A percentile compares a stretch with the other conserved stretches of the same genome.
Conservation (phyloP, 2,888 invertebrate genomes). For the Aleiodes testaceus region DNA sequence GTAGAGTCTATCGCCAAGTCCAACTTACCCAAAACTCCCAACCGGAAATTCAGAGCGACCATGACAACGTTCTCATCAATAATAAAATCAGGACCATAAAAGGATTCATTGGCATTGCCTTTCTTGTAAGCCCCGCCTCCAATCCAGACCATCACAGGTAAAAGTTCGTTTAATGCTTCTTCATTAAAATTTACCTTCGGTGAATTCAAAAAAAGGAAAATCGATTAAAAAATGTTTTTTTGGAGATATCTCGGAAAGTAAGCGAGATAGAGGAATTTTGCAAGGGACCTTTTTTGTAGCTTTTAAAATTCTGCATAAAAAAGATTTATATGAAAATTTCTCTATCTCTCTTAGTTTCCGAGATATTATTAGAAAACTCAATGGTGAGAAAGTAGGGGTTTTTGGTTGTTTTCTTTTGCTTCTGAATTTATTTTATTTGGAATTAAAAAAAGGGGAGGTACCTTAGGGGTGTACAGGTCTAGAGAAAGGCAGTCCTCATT, state of each 20-base stretch:
- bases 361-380: neutral
- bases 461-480: conserved; percentile 51
- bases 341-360: neutral
- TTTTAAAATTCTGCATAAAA: no score
- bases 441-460: no score
- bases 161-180: neutral
- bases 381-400: no score
- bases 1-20: no score
- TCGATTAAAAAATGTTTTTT: no score
- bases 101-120: conserved; percentile 36
- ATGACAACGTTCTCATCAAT: conserved; percentile 56
- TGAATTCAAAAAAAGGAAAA: no score
- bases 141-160: conserved; percentile 53
- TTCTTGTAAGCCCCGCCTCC: conserved; percentile 46
- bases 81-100: conserved; percentile 57
- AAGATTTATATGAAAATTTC: no score
- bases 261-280: no score
- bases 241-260: no score
- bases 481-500: conserved; percentile 43
- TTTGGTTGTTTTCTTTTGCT: neutral
- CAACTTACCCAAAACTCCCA: conserved; percentile 54
- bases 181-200: conserved; percentile 35
- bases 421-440: neutral
- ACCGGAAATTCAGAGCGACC: conserved; percentile 58
- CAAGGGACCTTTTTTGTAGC: no score